Evolutionary conservation across 2,888 invertebrate species (phyloP), one percentile per base, ranked within the genome.

Genomic region (Calameuta filiformis): DNA sequence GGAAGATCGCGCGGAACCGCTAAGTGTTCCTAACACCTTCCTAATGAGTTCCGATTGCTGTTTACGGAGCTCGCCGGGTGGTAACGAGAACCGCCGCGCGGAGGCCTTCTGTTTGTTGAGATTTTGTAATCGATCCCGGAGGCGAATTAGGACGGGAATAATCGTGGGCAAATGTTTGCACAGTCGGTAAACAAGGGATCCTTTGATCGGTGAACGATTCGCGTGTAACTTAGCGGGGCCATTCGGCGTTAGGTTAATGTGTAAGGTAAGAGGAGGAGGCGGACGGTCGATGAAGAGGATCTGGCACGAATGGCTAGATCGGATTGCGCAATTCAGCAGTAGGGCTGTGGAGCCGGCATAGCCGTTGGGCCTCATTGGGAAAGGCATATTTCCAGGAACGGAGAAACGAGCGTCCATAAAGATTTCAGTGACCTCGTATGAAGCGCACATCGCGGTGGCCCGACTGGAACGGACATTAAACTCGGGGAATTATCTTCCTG

Each of bases 401-500:
- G 73, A 35, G 73, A 73, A 35, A 73, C 35, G 73, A 31, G 15
- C 23, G 31, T 35, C 73, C 73, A 35, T 73, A 73, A 73, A 73
- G 33, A 73, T 73, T 73, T 73, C 73, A 73, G 73, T 73, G 73
- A 73, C 73, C 73, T 33, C 69, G 69, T 69, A 69, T 69, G 33
- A 69, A 30, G 69, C 69, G 69, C 69, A 33, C 33, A 69, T 33
- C 69, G 69, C 33, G 69, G 69, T 69, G 69, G 69, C 69, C 69
- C 69, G 69, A 33, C 69, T 69, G 69, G 69, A 69, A 69, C 31
- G 69, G 33, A 69, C 69, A 69, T 33, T 69, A 69, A 69, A 69
- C 82, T 84, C 82, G 81, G 82, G 85, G 86, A 89, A 89, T 88
- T 86, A 90, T 88, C 87, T 87, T 86, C 87, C 88, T 88, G 88